Conservation (phyloP, 2,113 vertebrate genomes). For the Neodontobutis hainanensis region DNA sequence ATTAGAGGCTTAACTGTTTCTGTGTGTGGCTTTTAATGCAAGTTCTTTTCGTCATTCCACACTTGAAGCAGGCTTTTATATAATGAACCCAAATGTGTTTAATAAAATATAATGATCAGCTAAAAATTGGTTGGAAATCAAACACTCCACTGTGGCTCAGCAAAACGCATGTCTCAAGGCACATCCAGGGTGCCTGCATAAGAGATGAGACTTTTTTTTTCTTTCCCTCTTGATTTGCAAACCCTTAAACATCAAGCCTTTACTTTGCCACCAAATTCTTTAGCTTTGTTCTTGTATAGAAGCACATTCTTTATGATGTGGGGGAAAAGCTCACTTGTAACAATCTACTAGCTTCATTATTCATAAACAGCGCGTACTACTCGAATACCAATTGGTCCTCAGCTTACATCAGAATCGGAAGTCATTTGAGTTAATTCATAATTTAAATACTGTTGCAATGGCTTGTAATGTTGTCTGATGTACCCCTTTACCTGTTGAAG, state of each 20-base stretch:
- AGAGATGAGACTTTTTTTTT: constrained; percentile 47
- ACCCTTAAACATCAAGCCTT: constrained; percentile 53
- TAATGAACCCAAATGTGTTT: constrained; percentile 70
- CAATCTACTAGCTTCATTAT: constrained; percentile 42
- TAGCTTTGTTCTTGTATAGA: constrained; percentile 55
- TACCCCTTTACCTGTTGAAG: constrained; percentile 44
- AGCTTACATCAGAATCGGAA: constrained; percentile 35
- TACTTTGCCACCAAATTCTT: constrained; percentile 43
- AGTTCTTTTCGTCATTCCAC: constrained; percentile 13
- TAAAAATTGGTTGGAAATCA: constrained; percentile 77
- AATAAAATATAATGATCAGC: constrained; percentile 78
- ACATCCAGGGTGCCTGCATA: constrained; percentile 68
- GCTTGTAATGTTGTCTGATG: constrained; percentile 44
- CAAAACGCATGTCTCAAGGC: constrained; percentile 72
- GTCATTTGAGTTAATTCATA: constrained; percentile 53
- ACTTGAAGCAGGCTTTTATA: constrained; percentile 55
- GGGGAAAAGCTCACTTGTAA: constrained; percentile 49
- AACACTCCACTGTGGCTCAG: constrained; percentile 71
- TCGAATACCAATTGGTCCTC: constrained; percentile 51
- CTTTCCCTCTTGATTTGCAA: constrained; percentile 42
- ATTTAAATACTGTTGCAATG: constrained; percentile 56
- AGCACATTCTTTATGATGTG: constrained; percentile 45
- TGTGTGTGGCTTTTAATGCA: constrained; percentile 43
- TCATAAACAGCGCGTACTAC: constrained; percentile 63
- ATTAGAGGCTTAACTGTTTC: constrained; percentile 39